phyloP scores from a whole-genome alignment of 2,797 vertebrate genomes.

The Crax fasciolata region DNA sequence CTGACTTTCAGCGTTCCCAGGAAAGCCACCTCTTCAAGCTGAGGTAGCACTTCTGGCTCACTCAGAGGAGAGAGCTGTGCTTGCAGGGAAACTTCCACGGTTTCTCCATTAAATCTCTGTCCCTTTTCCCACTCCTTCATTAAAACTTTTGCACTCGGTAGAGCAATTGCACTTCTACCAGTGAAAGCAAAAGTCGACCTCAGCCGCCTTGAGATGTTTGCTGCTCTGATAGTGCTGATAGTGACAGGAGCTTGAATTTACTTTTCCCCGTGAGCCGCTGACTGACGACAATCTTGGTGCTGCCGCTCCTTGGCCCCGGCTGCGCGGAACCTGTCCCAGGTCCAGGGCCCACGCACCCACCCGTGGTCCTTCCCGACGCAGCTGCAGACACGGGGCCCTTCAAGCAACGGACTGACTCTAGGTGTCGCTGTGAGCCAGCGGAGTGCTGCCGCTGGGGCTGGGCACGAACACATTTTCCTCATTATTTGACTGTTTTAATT shows the following conservation, averaged over 20 bases:
- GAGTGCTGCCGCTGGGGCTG: constrained; percentile 12
- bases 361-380: neutral
- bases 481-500: constrained; percentile 18
- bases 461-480: neutral
- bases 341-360: rapidly evolving
- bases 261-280: neutral
- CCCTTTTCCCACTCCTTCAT: rapidly evolving
- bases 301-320: neutral
- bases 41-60: neutral
- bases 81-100: neutral
- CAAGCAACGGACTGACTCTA: constrained; percentile 27
- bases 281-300: rapidly evolving
- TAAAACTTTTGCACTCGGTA: neutral
- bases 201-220: neutral
- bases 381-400: neutral
- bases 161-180: neutral
- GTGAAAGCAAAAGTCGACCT: neutral
- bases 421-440: constrained; percentile 81
- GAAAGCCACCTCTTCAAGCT: neutral
- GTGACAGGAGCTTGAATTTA: neutral
- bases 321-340: rapidly evolving
- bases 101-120: neutral
- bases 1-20: neutral
- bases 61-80: neutral
- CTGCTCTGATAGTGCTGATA: rapidly evolving